Base-by-base conservation (phyloP, 2,113 vertebrate genomes). In the Eidolon helvum region DNA sequence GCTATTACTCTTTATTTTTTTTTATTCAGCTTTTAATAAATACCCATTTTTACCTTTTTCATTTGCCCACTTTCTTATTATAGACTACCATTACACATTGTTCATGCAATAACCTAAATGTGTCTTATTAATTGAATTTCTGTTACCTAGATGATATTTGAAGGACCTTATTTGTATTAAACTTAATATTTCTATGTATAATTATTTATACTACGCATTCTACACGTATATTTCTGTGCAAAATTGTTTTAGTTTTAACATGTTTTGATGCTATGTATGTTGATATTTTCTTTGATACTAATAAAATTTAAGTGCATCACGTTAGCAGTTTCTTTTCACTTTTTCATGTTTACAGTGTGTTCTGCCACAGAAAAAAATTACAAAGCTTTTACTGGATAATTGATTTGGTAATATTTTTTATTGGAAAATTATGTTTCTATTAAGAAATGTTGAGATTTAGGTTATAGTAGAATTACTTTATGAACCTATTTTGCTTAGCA, bases 361-460 rank as follows among this genome's bases (percentile, higher is more conserved):
- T 96, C 88, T 97, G 84, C 35, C 74, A 95, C 83, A 97, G 22
- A 50, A 50, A 96, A 98, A 97, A 79, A 79, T 61, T 65, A 30
- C 78, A 79, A 12, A 90, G 63, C 69, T 96, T 26, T 95, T 95
- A 96, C 38, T 84, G 43, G 30, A 65, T 98, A 98, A 98, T 97
- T 96, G 45, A 45, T 97, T 97, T 97, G 48, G 77, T 95, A 88
- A 94, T 94, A 68, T 26, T 94, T 95, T 96, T 96, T 97, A 57
- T 55, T 98, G 97, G 96, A 98, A 98, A 98, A 91, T 33, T 95
- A 53, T 57, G 40, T 96, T 43, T 94, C 95, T 98, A 87, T 45
- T 1, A 63, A 96, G 92, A 63, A 22, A 18, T 63, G 2, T 91
- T 96, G 97, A 21, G 71, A 82, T 78, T 95, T 69, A 87, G 43